Percentiles rank a stretch among this genome's conserved stretches.
Evolutionary conservation across 2,888 invertebrate genomes (phyloP).

Genomic region (Achlya flavicornis): DNA sequence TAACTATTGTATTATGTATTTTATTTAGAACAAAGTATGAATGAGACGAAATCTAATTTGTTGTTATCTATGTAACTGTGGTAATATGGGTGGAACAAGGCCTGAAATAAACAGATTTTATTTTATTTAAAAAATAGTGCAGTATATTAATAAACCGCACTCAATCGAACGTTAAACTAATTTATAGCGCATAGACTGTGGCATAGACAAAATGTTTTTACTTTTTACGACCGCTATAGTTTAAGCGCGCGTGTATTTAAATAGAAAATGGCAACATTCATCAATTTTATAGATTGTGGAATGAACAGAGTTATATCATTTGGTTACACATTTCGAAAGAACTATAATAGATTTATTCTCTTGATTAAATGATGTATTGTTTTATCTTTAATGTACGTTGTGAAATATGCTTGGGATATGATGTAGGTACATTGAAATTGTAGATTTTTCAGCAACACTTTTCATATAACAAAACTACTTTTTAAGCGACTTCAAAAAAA

Average conservation of each 20-base stretch:
- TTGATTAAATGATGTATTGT: neutral
- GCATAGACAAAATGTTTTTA: slow-evolving; percentile 4
- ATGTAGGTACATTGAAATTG: neutral
- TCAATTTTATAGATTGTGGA: slow-evolving; percentile 3
- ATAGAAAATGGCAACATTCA: neutral
- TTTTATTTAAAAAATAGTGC: neutral
- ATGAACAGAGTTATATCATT: neutral
- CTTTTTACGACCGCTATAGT: neutral
- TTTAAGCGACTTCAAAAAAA: too few species aligned
- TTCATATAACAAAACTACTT: too few species aligned
- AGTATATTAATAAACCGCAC: neutral
- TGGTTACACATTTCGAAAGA: neutral
- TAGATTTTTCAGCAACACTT: too few species aligned
- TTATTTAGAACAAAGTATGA: too few species aligned
- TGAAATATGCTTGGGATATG: neutral
- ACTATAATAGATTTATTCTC: neutral
- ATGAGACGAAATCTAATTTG: too few species aligned
- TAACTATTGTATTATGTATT: too few species aligned
- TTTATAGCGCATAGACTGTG: slow-evolving; percentile 2
- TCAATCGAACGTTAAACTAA: neutral
- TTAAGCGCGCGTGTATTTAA: neutral
- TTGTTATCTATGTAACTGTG: too few species aligned
- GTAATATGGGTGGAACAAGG: too few species aligned
- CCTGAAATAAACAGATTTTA: too few species aligned
- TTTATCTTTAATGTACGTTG: neutral